Conservation (phyloP, 2,113 vertebrate species). For the Corythaeola cristata region DNA sequence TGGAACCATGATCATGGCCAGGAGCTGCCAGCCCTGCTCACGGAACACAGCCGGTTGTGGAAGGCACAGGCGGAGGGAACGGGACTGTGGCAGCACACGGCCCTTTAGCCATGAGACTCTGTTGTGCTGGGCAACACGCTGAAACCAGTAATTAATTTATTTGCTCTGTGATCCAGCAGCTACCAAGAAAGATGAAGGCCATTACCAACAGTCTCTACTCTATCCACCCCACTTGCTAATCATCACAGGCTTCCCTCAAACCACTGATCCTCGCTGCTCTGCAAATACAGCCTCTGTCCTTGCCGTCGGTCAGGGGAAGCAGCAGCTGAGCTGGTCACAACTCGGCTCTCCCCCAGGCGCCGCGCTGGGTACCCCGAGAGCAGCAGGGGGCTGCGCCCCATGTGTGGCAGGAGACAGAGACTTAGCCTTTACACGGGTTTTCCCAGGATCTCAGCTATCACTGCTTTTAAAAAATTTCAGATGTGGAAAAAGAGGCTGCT, state of each 20-base stretch:
- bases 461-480: neutral
- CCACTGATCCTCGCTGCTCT: accelerated
- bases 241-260: neutral
- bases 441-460: neutral
- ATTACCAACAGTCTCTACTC: accelerated
- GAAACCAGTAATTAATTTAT: accelerated
- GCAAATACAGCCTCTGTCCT: neutral
- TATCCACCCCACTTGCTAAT: accelerated
- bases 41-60: accelerated
- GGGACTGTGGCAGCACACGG: neutral
- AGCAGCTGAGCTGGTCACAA: neutral
- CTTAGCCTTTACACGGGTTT: neutral
- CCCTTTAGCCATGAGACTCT: accelerated
- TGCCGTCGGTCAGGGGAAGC: accelerated
- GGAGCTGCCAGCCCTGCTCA: neutral
- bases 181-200: neutral
- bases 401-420: accelerated
- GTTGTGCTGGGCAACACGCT: accelerated
- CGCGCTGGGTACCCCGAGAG: neutral
- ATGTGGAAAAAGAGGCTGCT: neutral
- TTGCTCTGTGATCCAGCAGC: neutral
- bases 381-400: neutral
- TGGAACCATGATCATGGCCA: accelerated
- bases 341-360: neutral
- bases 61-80: accelerated